phyloP scores from a whole-genome alignment of 2,113 vertebrate species.

The Psephotus haematonotus region DNA sequence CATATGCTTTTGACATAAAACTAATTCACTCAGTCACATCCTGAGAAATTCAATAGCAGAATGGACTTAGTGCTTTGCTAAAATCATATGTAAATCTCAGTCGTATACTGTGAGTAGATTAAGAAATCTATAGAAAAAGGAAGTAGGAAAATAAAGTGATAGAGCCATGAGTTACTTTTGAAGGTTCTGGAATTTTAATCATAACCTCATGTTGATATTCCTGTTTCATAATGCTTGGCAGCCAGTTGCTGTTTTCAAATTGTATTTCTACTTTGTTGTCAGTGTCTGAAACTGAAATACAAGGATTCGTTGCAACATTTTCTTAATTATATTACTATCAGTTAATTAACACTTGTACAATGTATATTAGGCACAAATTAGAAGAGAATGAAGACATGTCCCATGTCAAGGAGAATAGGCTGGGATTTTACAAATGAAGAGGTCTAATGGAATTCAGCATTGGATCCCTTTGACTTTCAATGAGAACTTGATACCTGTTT shows the following conservation, averaged over 20 bases:
- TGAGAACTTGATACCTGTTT: neutral
- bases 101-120: neutral
- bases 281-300: neutral
- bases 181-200: neutral
- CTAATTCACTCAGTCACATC: neutral
- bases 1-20: constrained; percentile 33
- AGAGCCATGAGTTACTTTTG: neutral
- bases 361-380: neutral
- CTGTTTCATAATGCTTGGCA: neutral
- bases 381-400: neutral
- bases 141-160: neutral
- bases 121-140: neutral
- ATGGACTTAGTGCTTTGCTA: constrained; percentile 18
- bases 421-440: neutral
- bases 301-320: neutral
- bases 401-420: neutral
- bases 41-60: constrained; percentile 42
- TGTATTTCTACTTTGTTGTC: neutral
- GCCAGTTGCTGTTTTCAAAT: neutral
- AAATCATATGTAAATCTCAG: constrained; percentile 55
- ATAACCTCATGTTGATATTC: neutral
- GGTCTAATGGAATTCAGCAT: neutral
- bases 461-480: neutral
- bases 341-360: constrained; percentile 17
- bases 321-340: neutral